Evolutionary conservation across 2,888 invertebrate genomes (phyloP), one percentile per base, ranked within the genome.

Genomic region (Chloroclystis v-ata): DNA sequence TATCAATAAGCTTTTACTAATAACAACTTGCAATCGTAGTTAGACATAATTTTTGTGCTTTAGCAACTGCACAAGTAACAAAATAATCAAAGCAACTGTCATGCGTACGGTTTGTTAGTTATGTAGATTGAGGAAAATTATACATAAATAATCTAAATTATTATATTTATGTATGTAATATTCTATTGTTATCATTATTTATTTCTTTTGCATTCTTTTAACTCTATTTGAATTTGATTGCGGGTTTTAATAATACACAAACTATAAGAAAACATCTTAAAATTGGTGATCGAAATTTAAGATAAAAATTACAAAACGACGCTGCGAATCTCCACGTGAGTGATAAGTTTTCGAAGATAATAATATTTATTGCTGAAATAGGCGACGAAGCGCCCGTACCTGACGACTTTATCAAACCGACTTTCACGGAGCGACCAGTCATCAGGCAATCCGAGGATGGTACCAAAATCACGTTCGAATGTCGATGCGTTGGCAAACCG

Each of bases 391-490:
- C 96, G 81, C 95, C 96, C 69, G 94, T 96, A 79, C 96, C 96
- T 70, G 95, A 95, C 72, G 95, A 96, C 87, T 96, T 94, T 83
- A 95, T 96, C 88, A 97, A 97, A 90, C 98, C 99, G 67, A 97
- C 97, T 66, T 99, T 98, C 90, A 97, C 98, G 76, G 97, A 98
- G 92, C 93, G 98, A 89, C 98, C 98, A 56, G 93, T 97, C 79
- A 97, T 98, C 86, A 93, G 96, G 90, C 98, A 98, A 90, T 95
- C 96, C 74, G 97, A 97, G 73, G 97, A 97, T 90, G 97, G 97
- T 74, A 94, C 94, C 82, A 96, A 94, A 89, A 96, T 99, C 75
- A 93, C 95, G 71, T 98, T 99, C 89, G 97, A 97, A 90, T 98
- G 98, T 90, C 92, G 97, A 90, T 94, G 98, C 85, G 97, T 97